These are phyloP conservation scores for Rutilus rutilus DNA, from an alignment of 2,113 vertebrate species.

Conservation along the genomic window DNA sequence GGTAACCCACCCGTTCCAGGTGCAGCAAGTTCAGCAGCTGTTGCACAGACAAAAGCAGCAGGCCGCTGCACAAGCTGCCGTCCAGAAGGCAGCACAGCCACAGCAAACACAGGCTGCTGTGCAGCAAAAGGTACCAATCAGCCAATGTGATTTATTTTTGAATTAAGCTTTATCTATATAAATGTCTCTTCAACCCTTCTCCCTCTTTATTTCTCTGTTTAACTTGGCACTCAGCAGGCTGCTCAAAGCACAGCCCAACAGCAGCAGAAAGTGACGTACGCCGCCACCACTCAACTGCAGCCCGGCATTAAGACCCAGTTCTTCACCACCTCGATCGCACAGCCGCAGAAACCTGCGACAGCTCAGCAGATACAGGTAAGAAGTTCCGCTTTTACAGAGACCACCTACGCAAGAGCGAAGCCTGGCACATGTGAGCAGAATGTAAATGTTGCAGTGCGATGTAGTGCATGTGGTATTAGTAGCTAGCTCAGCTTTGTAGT, in stretches of 20 bases:
- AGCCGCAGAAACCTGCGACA: conserved; percentile 86
- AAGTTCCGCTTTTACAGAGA: not conserved
- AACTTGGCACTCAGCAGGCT: conserved; percentile 86
- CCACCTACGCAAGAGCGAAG: not conserved
- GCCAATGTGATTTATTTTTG: not conserved
- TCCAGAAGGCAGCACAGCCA: conserved; percentile 85
- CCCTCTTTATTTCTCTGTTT: not conserved
- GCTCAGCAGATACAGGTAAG: conserved; percentile 90
- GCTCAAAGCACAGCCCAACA: conserved; percentile 79
- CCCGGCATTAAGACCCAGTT: conserved; percentile 93
- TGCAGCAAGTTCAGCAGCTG: conserved; percentile 79
- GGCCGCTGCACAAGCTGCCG: conserved; percentile 74
- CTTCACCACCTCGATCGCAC: conserved; percentile 85
- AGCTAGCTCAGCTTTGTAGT: conserved; percentile 30
- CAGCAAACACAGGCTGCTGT: conserved; percentile 81
- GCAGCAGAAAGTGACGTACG: conserved; percentile 90
- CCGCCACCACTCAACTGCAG: conserved; percentile 80
- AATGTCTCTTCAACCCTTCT: not conserved
- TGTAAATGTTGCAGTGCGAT: not conserved
- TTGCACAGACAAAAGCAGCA: conserved; percentile 81
- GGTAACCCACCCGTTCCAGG: conserved; percentile 77
- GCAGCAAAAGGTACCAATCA: conserved; percentile 84
- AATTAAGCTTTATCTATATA: not conserved
- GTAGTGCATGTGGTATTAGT: not conserved
- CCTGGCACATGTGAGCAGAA: not conserved